Conservation (phyloP, 2,797 vertebrate species). For the Cossypha caffra region DNA sequence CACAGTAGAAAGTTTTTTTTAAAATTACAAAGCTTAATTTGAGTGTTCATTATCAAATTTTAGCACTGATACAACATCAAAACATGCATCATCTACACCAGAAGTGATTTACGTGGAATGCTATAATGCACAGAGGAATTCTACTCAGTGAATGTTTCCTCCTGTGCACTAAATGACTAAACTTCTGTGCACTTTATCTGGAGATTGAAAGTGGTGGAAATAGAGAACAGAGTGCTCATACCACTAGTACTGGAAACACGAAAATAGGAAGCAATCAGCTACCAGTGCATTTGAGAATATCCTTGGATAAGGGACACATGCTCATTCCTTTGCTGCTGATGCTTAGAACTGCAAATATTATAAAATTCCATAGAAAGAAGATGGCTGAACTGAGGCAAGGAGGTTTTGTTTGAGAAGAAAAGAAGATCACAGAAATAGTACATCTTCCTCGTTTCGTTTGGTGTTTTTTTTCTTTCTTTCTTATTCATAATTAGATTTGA, state of each 20-base stretch:
- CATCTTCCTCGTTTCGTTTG: background rate
- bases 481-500: background rate
- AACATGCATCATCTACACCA: background rate
- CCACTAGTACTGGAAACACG: background rate
- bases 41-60: background rate
- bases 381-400: background rate
- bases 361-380: background rate
- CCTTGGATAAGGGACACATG: background rate
- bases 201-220: background rate
- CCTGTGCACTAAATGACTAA: background rate
- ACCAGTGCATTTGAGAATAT: background rate
- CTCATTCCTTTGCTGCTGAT: background rate
- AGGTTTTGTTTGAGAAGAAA: background rate
- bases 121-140: background rate
- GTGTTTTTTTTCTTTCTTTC: too few species aligned
- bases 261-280: background rate
- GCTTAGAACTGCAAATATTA: background rate
- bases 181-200: background rate
- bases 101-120: background rate
- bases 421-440: background rate
- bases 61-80: background rate
- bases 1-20: rapidly evolving
- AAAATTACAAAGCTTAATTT: background rate
- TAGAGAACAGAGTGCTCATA: background rate
- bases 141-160: background rate